Evolutionary conservation across 35 echinoderm and acorn worm species (phyloP), one percentile per base, ranked within the genome.

Genomic region (Anneissia japonica): DNA sequence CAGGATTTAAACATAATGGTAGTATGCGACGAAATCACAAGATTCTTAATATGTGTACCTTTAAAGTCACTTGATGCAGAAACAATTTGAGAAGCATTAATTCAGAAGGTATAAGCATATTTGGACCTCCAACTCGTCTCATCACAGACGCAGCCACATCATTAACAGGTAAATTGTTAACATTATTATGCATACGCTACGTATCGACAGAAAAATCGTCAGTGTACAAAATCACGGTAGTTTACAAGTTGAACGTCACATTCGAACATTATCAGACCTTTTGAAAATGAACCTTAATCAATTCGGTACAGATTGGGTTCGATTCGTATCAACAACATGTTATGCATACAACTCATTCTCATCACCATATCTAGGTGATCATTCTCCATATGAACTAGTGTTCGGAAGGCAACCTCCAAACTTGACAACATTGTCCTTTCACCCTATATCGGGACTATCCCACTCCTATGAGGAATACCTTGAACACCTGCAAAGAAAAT

Each of bases 231-330:
- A 84, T 38, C 46, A 84, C 36, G 82, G 82, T 84, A 46, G 37
- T 84, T 73, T 84, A 84, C 82, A 84, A 34, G 82, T 84, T 64
- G 82, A 84, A 43, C 43, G 46, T 33, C 82, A 84, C 43, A 84
- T 84, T 72, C 82, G 55, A 14, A 84, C 82, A 32, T 33, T 84
- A 35, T 84, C 82, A 0, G 55, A 84, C 32, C 36, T 84, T 79
- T 31, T 88, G 40, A 81, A 14, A 79, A 32, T 72, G 29, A 86
- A 86, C 43, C 76, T 86, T 31, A 79, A 79, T 33, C 51, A 64
- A 64, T 23, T 12, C 19, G 51, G 51, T 19, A 64, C 51, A 6
- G 51, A 64, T 64, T 64, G 51, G 51, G 51, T 73, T 29, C 36
- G 82, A 29, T 84, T 39, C 31, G 32, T 84, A 26, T 32, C 29